Percentiles rank a stretch among this genome's conserved stretches.
Evolutionary conservation across 2,113 vertebrate species (phyloP).

Genomic region (Pithys albifrons): DNA sequence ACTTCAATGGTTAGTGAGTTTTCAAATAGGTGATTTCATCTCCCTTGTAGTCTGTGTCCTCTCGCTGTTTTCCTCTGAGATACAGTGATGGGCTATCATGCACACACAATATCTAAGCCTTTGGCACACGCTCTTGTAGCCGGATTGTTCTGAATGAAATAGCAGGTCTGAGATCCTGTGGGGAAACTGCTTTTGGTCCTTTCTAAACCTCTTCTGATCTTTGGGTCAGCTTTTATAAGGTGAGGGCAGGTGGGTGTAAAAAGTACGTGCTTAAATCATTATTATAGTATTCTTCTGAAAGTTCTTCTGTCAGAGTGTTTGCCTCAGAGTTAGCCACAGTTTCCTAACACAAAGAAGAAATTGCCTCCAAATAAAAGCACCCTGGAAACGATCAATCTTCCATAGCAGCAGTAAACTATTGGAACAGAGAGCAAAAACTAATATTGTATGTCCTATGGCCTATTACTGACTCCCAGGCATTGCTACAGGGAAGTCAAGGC

Average conservation of each 20-base stretch:
- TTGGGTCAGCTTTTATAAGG: background rate
- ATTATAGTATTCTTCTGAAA: background rate
- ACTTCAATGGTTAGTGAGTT: background rate
- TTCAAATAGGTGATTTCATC: background rate
- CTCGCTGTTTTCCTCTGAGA: background rate
- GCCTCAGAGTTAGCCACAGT: background rate
- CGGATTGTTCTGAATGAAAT: background rate
- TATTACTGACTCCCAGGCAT: background rate
- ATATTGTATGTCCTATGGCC: background rate
- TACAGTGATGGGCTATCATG: accelerated
- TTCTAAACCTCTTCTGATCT: background rate
- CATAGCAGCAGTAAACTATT: background rate
- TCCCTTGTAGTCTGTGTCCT: background rate
- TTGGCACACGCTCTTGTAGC: accelerated
- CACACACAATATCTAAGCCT: background rate
- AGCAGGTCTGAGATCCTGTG: background rate
- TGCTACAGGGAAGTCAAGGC: background rate
- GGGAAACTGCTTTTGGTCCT: background rate
- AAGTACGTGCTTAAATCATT: background rate
- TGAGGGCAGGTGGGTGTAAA: background rate
- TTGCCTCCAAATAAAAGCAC: background rate
- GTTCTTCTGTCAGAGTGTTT: background rate
- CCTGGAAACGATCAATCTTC: background rate
- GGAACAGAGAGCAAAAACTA: background rate
- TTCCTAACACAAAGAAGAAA: background rate